Conservation (phyloP, 2,888 invertebrate genomes). For the Chaetogeoica ovagalla region DNA sequence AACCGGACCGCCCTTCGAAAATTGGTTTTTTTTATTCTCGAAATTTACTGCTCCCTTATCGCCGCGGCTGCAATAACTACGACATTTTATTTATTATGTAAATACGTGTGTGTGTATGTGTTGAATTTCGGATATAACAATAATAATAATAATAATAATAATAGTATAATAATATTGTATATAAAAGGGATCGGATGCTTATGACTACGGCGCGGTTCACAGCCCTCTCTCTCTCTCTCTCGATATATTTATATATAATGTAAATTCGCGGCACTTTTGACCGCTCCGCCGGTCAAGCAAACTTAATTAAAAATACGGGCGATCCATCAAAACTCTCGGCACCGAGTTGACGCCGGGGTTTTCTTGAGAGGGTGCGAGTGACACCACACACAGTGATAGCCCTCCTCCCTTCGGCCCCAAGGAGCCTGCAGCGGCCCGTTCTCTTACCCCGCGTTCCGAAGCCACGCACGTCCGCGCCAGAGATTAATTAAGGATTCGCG, state of each 20-base stretch:
- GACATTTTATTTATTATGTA: not conserved
- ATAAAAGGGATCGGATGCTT: not conserved
- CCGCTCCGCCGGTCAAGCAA: conserved; percentile 13
- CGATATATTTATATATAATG: not conserved
- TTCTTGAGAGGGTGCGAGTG: conserved; percentile 35
- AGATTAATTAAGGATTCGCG: conserved; percentile 51
- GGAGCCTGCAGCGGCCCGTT: not conserved
- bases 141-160: not conserved
- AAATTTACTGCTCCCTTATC: conserved; percentile 38
- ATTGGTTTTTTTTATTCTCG: conserved; percentile 16
- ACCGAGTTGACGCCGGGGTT: conserved; percentile 27
- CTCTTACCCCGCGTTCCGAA: conserved; percentile 33
- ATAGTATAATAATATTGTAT: not conserved
- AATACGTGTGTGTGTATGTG: not conserved
- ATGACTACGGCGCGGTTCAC: not conserved
- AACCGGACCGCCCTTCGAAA: conserved; percentile 34
- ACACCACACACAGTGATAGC: not conserved
- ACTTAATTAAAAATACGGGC: conserved; percentile 22
- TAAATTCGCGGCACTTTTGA: conserved; percentile 1
- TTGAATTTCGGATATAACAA: not conserved
- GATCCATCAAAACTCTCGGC: conserved; percentile 41
- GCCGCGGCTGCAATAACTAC: not conserved
- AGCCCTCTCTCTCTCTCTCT: not conserved
- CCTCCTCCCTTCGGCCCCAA: too few relatives aligned
- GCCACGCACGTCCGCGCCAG: conserved; percentile 29